Conservation (phyloP, 2,888 invertebrate genomes). For the Amblyjoppa fuscipennis region DNA sequence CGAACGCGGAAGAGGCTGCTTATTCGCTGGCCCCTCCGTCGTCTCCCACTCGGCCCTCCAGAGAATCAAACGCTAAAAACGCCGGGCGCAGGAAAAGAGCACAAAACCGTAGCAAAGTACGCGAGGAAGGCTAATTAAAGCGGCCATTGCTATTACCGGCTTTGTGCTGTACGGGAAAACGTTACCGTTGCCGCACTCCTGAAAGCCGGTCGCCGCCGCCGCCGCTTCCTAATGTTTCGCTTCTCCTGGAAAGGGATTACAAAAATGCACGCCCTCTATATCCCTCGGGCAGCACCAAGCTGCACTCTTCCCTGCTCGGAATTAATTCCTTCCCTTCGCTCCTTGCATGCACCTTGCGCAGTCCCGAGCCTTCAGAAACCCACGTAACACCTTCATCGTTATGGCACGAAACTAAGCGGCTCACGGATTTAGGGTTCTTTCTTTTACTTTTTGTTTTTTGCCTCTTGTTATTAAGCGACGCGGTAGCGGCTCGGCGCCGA, state of each 20-base stretch:
- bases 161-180: constrained; percentile 27
- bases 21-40: not conserved
- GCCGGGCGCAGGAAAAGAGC: constrained; percentile 40
- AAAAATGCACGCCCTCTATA: constrained; percentile 59
- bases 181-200: constrained; percentile 52
- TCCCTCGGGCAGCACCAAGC: constrained; percentile 24
- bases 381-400: not conserved
- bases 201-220: not conserved
- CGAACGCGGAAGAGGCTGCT: not conserved
- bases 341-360: not conserved
- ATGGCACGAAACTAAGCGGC: not conserved
- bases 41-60: not conserved
- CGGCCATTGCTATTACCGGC: constrained; percentile 61
- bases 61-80: constrained; percentile 39
- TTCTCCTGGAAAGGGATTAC: constrained; percentile 69
- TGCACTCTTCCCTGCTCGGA: constrained; percentile 31
- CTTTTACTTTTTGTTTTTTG: not conserved
- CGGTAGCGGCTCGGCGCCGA: not conserved
- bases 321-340: constrained; percentile 47
- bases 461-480: not conserved
- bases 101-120: constrained; percentile 63
- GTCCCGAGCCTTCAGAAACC: not conserved
- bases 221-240: constrained; percentile 43
- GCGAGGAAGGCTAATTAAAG: constrained; percentile 64
- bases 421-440: not conserved